Conservation (phyloP, 2,888 invertebrate genomes). For the Hirudinaria manillensis region DNA sequence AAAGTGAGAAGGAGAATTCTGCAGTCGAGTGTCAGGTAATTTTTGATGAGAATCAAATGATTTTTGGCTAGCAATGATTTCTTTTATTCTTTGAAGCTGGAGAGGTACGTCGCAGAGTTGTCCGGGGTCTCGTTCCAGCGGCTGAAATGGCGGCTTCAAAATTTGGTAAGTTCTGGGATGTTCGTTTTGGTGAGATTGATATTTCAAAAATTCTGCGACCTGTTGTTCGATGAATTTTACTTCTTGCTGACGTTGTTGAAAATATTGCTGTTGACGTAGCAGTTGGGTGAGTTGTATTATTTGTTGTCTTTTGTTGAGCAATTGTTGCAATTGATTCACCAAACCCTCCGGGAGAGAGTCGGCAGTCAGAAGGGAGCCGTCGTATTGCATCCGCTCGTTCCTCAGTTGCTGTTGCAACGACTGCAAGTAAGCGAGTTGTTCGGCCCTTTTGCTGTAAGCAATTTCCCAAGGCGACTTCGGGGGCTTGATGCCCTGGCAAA, state of each 20-base stretch:
- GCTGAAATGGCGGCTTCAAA: too few relatives aligned
- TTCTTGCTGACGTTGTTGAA: conserved; percentile 3
- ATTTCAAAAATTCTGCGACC: neutral
- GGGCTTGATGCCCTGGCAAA: neutral
- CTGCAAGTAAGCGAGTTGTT: conserved; percentile 16
- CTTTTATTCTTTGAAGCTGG: too few relatives aligned
- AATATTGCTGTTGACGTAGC: neutral
- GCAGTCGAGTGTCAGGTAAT: too few relatives aligned
- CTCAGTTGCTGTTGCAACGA: conserved; percentile 7
- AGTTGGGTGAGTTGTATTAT: neutral
- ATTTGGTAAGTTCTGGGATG: too few relatives aligned
- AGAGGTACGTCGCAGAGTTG: too few relatives aligned
- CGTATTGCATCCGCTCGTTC: neutral
- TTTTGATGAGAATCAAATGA: too few relatives aligned
- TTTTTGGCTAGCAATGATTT: too few relatives aligned
- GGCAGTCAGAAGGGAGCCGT: neutral
- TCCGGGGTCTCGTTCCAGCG: too few relatives aligned
- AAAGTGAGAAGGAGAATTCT: too few relatives aligned
- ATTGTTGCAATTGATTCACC: neutral
- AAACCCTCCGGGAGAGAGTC: neutral
- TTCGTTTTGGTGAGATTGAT: neutral
- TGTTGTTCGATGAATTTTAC: neutral
- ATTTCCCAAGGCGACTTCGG: conserved; percentile 16
- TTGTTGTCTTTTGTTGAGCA: neutral
- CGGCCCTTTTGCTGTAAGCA: conserved; percentile 10